A percentile compares a stretch with the other conserved stretches of the same genome.
Conservation (phyloP, 1,140 invertebrate genomes). For the Bombus waltoni region DNA sequence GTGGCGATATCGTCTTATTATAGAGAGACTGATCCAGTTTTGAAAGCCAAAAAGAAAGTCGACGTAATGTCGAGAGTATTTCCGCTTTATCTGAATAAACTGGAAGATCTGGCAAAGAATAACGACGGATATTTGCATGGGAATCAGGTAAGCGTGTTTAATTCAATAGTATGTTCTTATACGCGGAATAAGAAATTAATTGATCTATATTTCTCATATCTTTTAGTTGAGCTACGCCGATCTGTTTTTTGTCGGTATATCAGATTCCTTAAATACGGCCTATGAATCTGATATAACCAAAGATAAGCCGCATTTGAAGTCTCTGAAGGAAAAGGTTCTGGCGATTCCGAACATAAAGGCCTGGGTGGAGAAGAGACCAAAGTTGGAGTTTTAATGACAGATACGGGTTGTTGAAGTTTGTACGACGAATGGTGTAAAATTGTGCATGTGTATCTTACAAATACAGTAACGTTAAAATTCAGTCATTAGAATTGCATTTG, state of each 20-base stretch:
- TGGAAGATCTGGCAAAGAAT: slow-evolving; percentile 79
- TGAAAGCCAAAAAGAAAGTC: slow-evolving; percentile 71
- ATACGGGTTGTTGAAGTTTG: neutral
- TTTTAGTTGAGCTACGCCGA: slow-evolving; percentile 79
- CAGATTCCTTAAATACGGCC: slow-evolving; percentile 69
- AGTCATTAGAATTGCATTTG: neutral
- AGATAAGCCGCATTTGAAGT: slow-evolving; percentile 74
- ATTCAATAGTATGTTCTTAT: no score
- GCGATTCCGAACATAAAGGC: slow-evolving; percentile 75
- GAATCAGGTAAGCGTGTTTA: slow-evolving; percentile 74
- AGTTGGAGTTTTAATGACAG: slow-evolving; percentile 37
- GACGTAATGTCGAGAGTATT: slow-evolving; percentile 60
- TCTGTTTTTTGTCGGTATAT: slow-evolving; percentile 73
- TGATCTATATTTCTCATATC: slow-evolving; percentile 28
- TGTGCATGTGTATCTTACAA: neutral
- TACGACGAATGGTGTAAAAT: no score
- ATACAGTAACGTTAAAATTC: neutral
- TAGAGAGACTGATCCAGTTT: slow-evolving; percentile 65
- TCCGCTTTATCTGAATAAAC: slow-evolving; percentile 78
- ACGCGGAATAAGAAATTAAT: neutral
- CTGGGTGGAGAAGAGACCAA: slow-evolving; percentile 79
- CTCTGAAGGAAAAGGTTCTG: slow-evolving; percentile 75
- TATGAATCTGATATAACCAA: slow-evolving; percentile 68
- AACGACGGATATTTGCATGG: slow-evolving; percentile 82
- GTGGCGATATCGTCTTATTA: slow-evolving; percentile 52